Conservation (phyloP, 2,113 vertebrate genomes). For the Istiophorus platypterus region DNA sequence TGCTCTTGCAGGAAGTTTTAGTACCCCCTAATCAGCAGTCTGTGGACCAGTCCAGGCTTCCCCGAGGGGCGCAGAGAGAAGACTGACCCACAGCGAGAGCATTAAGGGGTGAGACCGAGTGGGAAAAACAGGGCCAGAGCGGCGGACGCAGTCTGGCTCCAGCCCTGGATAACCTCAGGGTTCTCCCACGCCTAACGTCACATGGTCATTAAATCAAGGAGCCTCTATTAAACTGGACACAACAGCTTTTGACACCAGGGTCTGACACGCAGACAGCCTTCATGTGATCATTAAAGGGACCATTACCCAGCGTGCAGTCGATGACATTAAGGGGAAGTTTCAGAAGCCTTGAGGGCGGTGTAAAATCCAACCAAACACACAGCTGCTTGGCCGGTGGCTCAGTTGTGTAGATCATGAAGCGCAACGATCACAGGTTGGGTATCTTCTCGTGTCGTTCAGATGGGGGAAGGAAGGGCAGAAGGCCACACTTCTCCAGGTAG, state of each 20-base stretch:
- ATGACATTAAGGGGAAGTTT: conserved; percentile 57
- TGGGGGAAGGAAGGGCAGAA: no score
- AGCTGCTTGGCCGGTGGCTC: conserved; percentile 5
- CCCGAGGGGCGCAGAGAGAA: conserved; percentile 50
- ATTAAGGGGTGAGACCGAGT: conserved; percentile 47
- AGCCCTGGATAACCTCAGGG: conserved; percentile 73
- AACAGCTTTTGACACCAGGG: conserved; percentile 63
- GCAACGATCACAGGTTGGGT: background rate
- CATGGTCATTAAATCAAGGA: conserved; percentile 70
- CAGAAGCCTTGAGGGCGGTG: conserved; percentile 38
- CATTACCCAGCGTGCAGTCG: conserved; percentile 30
- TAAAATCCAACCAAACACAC: conserved; percentile 43
- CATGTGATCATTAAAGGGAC: conserved; percentile 58
- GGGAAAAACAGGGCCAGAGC: conserved; percentile 35
- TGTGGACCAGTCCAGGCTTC: conserved; percentile 62
- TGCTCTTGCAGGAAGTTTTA: conserved; percentile 61
- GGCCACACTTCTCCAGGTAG: no score
- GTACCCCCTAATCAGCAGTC: conserved; percentile 66
- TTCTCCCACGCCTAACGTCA: conserved; percentile 59
- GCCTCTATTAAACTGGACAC: conserved; percentile 61
- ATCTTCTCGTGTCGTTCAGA: background rate
- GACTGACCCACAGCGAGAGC: conserved; percentile 57
- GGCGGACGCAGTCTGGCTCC: conserved; percentile 77
- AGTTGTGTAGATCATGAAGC: background rate
- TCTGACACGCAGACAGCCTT: conserved; percentile 62